Conservation (phyloP, 1,140 invertebrate genomes). For the Mesaphorura yosii region DNA sequence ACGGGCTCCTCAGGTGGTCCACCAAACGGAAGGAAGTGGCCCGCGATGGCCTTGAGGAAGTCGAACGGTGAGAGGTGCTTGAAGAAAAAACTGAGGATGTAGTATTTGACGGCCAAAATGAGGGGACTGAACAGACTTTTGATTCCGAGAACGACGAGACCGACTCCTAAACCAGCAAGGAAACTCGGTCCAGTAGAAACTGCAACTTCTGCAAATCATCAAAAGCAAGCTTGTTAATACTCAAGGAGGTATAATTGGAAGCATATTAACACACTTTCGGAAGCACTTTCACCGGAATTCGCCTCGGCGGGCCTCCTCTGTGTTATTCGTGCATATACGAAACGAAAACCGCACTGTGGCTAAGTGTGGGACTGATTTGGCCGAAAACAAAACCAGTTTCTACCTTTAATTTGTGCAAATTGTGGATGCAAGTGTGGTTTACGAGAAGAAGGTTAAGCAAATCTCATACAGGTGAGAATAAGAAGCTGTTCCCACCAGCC, state of each 20-base stretch:
- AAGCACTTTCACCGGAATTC: no score
- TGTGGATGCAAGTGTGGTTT: no score
- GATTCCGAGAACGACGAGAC: conserved; percentile 25
- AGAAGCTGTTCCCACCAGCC: no score
- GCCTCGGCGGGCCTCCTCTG: no score
- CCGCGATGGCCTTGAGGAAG: conserved; percentile 17
- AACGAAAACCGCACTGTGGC: no score
- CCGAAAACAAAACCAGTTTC: no score
- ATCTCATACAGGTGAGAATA: no score
- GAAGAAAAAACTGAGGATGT: conserved; percentile 24
- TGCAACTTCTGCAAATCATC: conserved; percentile 27
- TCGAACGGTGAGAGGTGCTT: conserved; percentile 26
- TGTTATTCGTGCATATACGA: no score
- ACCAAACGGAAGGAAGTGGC: not conserved
- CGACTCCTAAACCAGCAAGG: conserved; percentile 26
- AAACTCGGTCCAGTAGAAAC: conserved; percentile 31
- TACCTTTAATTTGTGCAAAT: no score
- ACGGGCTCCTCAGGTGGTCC: not conserved
- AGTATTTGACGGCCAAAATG: conserved; percentile 25
- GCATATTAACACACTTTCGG: no score
- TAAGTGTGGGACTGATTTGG: no score
- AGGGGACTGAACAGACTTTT: conserved; percentile 27
- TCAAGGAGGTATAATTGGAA: not conserved
- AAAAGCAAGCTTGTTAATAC: conserved; percentile 2
- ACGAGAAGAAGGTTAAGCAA: no score